phyloP scores from a whole-genome alignment of 2,797 vertebrate species.

The Hoplostethus atlanticus region DNA sequence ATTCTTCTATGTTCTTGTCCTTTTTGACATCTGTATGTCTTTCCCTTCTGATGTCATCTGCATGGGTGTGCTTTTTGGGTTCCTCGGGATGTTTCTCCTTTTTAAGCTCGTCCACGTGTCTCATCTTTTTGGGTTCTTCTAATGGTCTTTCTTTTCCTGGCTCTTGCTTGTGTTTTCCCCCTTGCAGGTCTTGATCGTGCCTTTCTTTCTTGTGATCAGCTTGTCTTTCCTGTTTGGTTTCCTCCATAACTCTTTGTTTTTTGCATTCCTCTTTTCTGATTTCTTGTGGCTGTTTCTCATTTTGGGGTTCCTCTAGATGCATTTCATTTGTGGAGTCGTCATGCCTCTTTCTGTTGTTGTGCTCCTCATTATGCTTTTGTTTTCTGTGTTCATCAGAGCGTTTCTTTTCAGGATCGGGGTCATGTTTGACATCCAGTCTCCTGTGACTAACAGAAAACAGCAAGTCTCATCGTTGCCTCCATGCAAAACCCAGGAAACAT shows the following conservation, averaged over 20 bases:
- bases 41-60: conserved; percentile 29
- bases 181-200: conserved; percentile 34
- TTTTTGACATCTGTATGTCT: conserved; percentile 18
- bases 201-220: conserved; percentile 52
- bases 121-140: conserved; percentile 62
- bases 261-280: conserved; percentile 44
- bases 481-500: conserved; percentile 16
- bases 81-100: conserved; percentile 65
- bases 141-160: conserved; percentile 51
- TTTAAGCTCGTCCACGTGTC: conserved; percentile 51
- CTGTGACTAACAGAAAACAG: conserved; percentile 77
- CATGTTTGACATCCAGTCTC: conserved; percentile 65
- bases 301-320: conserved; percentile 27
- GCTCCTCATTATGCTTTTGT: conserved; percentile 63
- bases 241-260: conserved; percentile 32
- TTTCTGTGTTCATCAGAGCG: conserved; percentile 59
- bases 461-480: conserved; percentile 34
- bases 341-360: conserved; percentile 50
- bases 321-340: conserved; percentile 38
- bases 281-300: conserved; percentile 52
- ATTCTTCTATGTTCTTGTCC: conserved; percentile 49
- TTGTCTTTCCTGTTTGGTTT: conserved; percentile 4
- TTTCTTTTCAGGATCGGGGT: conserved; percentile 71
- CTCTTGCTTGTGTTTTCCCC: conserved; percentile 65
- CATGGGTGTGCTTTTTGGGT: conserved; percentile 56